Evolutionary conservation across 2,113 vertebrate species (phyloP), one percentile per base, ranked within the genome.

Genomic region (Progne subis): DNA sequence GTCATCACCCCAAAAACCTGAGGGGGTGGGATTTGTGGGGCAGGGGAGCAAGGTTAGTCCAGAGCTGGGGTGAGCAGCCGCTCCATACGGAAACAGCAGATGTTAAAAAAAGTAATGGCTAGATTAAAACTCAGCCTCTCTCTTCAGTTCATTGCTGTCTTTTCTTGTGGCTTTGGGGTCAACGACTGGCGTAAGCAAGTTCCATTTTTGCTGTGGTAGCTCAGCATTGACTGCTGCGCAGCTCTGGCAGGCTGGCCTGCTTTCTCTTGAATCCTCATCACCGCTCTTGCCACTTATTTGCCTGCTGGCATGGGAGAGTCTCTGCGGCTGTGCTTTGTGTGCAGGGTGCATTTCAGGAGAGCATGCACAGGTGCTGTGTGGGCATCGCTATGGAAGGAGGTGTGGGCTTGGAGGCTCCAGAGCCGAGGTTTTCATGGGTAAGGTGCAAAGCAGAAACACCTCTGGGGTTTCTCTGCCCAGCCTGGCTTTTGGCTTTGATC

Each of bases 341-440:
- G 77, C 52, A 49, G 74, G 47, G 28, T 63, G 78, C 32, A 3
- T 87, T 71, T 86, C 77, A 95, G 77, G 56, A 83, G 47, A 82
- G 59, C 34, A 4, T 10, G 72, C n/a, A 21, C 37, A 64, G 83
- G 68, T 83, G 81, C 78, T 70, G 2, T 18, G 4, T n/a, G 25
- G 37, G 52, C 0, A 0, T 39, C 13, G 11, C 34, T 52, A 0
- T 18, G 47, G 72, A 61, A 67, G 50, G 37, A 82, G 37, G 1
- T 55, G 5, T 28, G 78, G 39, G 39, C 23, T 81, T 3, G 0
- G 20, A 63, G 46, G 46, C 70, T 82, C 41, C 46, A 46, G 46
- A 84, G 8, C 29, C 2, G 52, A 41, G 23, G 26, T 70, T 65
- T 91, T 65, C 3, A 3, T 47, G 68, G 56, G 28, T 18, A 61